Base-by-base conservation (phyloP, 1,140 invertebrate genomes). In the Pogonomyrmex californicus region DNA sequence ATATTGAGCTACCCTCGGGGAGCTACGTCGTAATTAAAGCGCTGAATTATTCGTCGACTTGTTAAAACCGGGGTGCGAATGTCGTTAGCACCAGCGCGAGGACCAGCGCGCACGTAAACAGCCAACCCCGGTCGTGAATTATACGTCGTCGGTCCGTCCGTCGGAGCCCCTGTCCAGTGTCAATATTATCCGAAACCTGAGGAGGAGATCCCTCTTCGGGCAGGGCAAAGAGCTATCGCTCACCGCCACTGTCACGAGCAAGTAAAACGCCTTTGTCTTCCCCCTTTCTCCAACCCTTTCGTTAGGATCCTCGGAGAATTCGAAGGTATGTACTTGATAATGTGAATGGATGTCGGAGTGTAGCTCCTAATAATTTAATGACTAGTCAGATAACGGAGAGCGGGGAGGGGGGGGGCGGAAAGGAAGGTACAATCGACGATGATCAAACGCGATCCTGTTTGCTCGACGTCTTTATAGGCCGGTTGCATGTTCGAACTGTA, bases 31-130 rank as follows among this genome's bases (percentile, higher is more conserved):
- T 94, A 93, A 93, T 94, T 94, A 93, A 94, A 93, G 93, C 91
- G 89, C 92, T 94, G 92, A 94, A 94, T 94, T 93, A 94, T 94
- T 94, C 88, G 88, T 85, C 87, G 91, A 91, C 91, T 92, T 90
- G 93, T 92, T 93, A 91, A 86, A 93, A 90, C 90, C 36, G 47
- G 85, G 93, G 79, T 86, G 92, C 90, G 91, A 94, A 94, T 90
- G 87, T 94, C 92, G 91, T 94, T 94, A 93, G 90, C 83, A 70
- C 89, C 86, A 36, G 41, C 54, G 79, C 54, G 79, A 88, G 88
- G 88, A 93, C 86, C 63, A 56, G 65, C 41, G 65, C 81, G 90
- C 65, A 79, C 81, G 90, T 93, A 93, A 93, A 93, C 91, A 93
- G 71, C 86, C 54, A 85, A 75, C 56, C 58, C 66, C 41, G 51